Percentiles rank a stretch among this genome's conserved stretches.
Evolutionary conservation across 2,888 invertebrate species (phyloP).

Genomic region (Oxyscelio sp.): DNA sequence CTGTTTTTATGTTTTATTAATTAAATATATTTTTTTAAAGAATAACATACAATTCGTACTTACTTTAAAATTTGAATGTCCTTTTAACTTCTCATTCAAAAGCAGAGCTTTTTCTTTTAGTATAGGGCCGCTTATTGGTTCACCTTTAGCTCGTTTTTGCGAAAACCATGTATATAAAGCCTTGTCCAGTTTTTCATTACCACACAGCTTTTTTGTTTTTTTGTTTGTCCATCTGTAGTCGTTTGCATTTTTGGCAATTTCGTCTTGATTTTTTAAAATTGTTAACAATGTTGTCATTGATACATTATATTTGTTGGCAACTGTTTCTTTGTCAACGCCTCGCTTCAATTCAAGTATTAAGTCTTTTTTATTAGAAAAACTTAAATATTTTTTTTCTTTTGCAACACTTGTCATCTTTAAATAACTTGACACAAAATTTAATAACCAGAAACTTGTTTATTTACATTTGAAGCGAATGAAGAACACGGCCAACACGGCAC

Average conservation of each 20-base stretch:
- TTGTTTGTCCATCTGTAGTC: neutral
- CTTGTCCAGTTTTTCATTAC: neutral
- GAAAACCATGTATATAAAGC: conserved; percentile 16
- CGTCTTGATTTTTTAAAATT: neutral
- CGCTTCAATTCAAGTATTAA: neutral
- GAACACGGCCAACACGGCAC: too few relatives aligned
- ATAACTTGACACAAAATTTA: too few relatives aligned
- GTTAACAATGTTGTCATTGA: neutral
- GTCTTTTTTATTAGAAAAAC: neutral
- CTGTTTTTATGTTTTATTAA: neutral
- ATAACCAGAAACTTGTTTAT: too few relatives aligned
- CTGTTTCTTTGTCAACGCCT: neutral
- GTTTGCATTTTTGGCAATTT: neutral
- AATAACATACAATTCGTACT: neutral
- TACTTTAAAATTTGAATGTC: conserved; percentile 15
- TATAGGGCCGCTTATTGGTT: conserved; percentile 33
- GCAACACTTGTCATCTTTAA: neutral
- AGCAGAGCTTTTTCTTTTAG: conserved; percentile 46
- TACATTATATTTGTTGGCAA: neutral
- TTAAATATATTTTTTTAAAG: neutral
- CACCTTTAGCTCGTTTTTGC: conserved; percentile 23
- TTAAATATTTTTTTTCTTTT: neutral
- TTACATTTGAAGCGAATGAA: too few relatives aligned
- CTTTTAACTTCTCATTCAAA: conserved; percentile 44
- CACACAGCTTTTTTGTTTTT: neutral